phyloP scores from a whole-genome alignment of 2,113 vertebrate genomes.

The Herpailurus yagouaroundi region DNA sequence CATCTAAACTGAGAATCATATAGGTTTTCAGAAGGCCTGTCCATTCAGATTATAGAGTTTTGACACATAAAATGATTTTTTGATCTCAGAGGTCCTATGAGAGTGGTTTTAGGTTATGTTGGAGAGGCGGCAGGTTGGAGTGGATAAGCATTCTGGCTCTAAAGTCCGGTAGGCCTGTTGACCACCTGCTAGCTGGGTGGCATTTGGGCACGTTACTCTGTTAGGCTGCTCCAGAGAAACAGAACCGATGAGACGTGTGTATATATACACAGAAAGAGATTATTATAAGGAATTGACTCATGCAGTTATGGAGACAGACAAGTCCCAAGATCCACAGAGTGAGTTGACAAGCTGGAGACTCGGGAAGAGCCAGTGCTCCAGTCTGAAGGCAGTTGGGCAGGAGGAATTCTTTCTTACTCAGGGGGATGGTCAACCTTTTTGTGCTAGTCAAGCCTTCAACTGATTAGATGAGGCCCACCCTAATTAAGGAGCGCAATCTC shows the following conservation, averaged over 20 bases:
- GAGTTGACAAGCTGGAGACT: neutral
- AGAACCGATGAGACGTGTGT: neutral
- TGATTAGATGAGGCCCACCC: neutral
- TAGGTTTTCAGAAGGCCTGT: slow-evolving; percentile 60
- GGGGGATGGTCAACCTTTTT: neutral
- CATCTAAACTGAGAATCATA: slow-evolving; percentile 60
- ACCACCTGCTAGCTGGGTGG: neutral
- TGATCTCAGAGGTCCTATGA: slow-evolving; percentile 5
- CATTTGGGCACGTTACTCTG: neutral
- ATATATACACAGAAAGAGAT: neutral
- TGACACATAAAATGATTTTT: neutral
- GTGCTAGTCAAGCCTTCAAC: neutral
- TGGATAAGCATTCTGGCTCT: neutral
- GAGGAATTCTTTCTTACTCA: neutral
- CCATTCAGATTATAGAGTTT: slow-evolving; percentile 21
- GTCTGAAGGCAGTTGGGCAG: neutral
- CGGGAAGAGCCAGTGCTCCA: neutral
- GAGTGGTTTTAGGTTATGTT: neutral
- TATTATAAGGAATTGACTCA: neutral
- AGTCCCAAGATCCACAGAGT: neutral
- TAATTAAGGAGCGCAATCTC: neutral
- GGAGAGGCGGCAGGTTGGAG: neutral
- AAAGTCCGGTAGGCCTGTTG: neutral
- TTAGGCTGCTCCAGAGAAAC: neutral
- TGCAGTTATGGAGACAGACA: neutral